Evolutionary conservation across 2,888 invertebrate species (phyloP).

Genomic region (Brassicogethes aeneus): DNA sequence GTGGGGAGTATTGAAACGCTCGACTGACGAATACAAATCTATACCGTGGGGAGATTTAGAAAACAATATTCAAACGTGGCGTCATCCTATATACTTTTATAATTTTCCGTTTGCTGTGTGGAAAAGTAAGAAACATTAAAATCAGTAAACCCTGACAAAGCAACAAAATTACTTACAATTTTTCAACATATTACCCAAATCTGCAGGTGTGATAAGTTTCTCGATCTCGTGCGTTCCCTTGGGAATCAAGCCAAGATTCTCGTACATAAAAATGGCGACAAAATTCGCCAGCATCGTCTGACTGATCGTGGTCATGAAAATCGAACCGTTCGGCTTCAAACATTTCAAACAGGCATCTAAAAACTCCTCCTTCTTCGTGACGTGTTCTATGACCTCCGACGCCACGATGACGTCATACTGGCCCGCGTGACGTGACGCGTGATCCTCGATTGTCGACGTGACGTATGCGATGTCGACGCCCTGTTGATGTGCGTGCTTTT

Average conservation of each 20-base stretch:
- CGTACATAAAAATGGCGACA: constrained; percentile 59
- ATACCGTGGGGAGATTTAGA: too few relatives aligned
- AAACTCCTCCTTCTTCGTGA: constrained; percentile 62
- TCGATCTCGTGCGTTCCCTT: constrained; percentile 85
- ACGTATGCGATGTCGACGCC: constrained; percentile 43
- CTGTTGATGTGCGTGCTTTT: constrained; percentile 48
- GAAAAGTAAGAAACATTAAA: too few relatives aligned
- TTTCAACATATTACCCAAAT: constrained; percentile 62
- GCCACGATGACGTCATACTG: constrained; percentile 75
- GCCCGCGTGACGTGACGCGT: constrained; percentile 34
- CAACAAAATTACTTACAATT: constrained; percentile 69
- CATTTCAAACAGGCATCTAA: constrained; percentile 58
- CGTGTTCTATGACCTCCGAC: constrained; percentile 88
- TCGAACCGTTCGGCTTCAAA: too few relatives aligned
- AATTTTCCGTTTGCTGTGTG: too few relatives aligned
- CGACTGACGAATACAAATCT: too few relatives aligned
- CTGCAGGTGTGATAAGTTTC: constrained; percentile 74
- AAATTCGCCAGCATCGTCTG: constrained; percentile 56
- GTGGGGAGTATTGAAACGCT: too few relatives aligned
- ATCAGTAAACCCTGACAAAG: too few relatives aligned
- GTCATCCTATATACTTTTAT: too few relatives aligned
- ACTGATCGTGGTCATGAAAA: constrained; percentile 59
- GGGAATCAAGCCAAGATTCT: constrained; percentile 60
- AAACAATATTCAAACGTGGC: too few relatives aligned
- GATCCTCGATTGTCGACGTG: constrained; percentile 49